Percentiles rank a stretch among this genome's conserved stretches.
Conservation (phyloP, 2,888 invertebrate species). For the Drosophila mettleri region DNA sequence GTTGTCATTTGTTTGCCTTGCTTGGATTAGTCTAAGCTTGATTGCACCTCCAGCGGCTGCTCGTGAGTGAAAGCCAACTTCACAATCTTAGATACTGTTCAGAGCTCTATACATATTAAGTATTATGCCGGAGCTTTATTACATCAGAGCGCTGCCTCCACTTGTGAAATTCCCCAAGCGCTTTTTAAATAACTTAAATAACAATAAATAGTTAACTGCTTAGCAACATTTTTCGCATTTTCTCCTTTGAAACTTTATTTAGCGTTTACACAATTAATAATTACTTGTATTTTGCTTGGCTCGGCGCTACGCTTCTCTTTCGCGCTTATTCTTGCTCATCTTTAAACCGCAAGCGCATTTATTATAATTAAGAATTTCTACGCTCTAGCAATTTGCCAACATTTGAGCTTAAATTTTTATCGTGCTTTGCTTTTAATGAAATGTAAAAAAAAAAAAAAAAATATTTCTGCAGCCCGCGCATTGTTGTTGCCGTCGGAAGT, state of each 20-base stretch:
- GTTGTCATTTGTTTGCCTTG: constrained; percentile 33
- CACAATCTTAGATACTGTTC: constrained; percentile 4
- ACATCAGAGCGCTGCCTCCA: no score
- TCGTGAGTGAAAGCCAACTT: constrained; percentile 10
- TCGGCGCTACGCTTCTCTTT: background rate
- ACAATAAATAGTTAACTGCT: constrained; percentile 28
- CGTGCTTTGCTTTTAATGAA: constrained; percentile 45
- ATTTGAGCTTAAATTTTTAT: constrained; percentile 58
- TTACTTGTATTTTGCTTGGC: constrained; percentile 20
- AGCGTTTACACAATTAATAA: constrained; percentile 22
- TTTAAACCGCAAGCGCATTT: constrained; percentile 34
- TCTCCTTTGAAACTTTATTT: background rate
- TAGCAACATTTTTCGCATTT: constrained; percentile 2
- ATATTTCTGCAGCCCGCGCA: constrained; percentile 37
- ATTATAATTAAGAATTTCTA: constrained; percentile 66
- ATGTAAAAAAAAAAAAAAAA: constrained; percentile 60
- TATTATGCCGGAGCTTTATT: background rate
- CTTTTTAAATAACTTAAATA: constrained; percentile 13
- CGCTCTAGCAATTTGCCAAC: constrained; percentile 62
- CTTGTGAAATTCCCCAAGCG: constrained; percentile 1
- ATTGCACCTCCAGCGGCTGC: constrained; percentile 16
- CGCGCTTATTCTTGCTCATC: constrained; percentile 10
- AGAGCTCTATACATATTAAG: background rate
- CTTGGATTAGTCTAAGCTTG: constrained; percentile 7
- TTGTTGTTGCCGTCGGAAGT: constrained; percentile 25